Evolutionary conservation across 1,140 invertebrate genomes (phyloP), one percentile per base, ranked within the genome.

Genomic region (Globodera rostochiensis): DNA sequence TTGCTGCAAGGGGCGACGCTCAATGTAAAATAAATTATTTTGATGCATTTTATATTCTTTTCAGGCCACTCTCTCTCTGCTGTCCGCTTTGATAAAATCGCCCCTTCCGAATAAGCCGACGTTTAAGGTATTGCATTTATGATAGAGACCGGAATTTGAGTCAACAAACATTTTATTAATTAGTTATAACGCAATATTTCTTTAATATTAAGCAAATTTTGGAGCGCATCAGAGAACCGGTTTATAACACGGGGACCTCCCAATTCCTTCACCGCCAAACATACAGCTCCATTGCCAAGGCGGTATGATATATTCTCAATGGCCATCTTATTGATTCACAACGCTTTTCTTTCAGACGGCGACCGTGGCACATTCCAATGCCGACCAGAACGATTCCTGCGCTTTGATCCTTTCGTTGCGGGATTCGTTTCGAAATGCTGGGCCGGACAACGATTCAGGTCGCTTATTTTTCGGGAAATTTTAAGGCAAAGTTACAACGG

Each of bases 1-100:
- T 91, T 99, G 13, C 92, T 98, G 70, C 96, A 94, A 91, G 93
- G 95, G 73, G 93, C 94, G 19, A 95, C 96, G 4, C 91, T 98
- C 46, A 93, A 93, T 87, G 94, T 96, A 45, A 36, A 21, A 71
- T 3, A 71, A 36, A 13, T 45, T 6, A 45, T 19, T 21, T 15
- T 45, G 11, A 36, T 11, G 0, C 25, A 71, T 19, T 13, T 11
- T 45, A 36, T 47, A 11, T 45, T 71, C 21, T 9, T 25, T 71
- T 45, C 7, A 71, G 69, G 77, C 77, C 5, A 94, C 97, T 92
- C 91, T 98, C 74, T 94, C 96, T 83, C 95, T 98, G 85, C 95
- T 98, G 90, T 93, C 95, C 91, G 82, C 80, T 89, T 90, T 84
- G 80, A 91, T 25, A 76, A 90, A 76, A 94, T 94, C 71, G 92